Evolutionary conservation across 2,113 vertebrate genomes (phyloP).

Genomic region (Varanus salvator): DNA sequence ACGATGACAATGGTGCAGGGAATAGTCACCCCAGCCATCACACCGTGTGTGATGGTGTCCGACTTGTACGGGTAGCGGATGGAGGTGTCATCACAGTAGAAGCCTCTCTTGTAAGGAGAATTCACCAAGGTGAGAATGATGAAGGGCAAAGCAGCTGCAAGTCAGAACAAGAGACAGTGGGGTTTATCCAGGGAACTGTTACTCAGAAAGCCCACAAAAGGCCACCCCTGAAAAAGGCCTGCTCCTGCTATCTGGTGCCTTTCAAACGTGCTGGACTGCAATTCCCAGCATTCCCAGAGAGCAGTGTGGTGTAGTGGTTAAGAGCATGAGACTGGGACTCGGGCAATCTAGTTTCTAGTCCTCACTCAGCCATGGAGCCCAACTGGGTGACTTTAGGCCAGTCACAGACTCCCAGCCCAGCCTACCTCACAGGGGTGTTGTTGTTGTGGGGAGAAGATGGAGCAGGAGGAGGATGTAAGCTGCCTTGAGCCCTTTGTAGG

Average conservation of each 20-base stretch:
- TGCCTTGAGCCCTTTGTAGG: no score
- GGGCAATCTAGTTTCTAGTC: no score
- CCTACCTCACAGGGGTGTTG: no score
- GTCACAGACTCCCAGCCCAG: no score
- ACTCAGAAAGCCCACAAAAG: background rate
- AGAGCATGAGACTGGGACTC: no score
- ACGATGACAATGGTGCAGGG: constrained; percentile 88
- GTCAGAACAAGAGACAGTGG: background rate
- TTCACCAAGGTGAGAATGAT: constrained; percentile 86
- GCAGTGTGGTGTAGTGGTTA: no score
- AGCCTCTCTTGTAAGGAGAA: constrained; percentile 85
- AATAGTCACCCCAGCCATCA: constrained; percentile 92
- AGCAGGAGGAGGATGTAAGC: no score
- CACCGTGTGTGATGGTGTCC: constrained; percentile 91
- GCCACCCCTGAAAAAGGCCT: background rate
- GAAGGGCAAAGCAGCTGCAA: constrained; percentile 88
- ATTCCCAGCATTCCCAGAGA: no score
- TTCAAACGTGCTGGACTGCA: no score
- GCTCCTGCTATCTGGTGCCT: background rate
- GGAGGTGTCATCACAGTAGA: constrained; percentile 90
- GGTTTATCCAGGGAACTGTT: background rate
- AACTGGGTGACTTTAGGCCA: no score
- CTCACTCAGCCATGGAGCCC: no score
- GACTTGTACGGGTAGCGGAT: constrained; percentile 90
- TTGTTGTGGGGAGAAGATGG: no score